phyloP scores from a whole-genome alignment of 2,113 vertebrate genomes.

The Ginglymostoma cirratum region DNA sequence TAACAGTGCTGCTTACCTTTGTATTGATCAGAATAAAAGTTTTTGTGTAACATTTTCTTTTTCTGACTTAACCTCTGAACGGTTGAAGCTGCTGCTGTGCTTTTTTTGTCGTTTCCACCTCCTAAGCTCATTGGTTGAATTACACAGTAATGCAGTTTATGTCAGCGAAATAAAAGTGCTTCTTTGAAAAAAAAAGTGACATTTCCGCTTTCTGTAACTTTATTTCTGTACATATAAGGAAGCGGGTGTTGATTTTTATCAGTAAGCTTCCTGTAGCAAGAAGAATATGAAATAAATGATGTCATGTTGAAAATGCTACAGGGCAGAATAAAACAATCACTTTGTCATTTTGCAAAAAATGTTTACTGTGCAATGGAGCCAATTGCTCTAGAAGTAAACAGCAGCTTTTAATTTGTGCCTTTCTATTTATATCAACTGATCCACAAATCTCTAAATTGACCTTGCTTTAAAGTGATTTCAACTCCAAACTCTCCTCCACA shows the following conservation, averaged over 20 bases:
- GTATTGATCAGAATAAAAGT: conserved; percentile 52
- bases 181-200: conserved; percentile 33
- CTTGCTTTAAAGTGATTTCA: background rate
- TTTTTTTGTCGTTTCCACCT: conserved; percentile 15
- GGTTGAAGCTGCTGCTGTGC: background rate
- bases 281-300: conserved; percentile 50
- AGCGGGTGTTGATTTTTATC: conserved; percentile 57
- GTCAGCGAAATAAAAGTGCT: conserved; percentile 28
- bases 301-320: conserved; percentile 41
- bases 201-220: conserved; percentile 42
- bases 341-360: background rate
- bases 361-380: background rate
- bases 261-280: conserved; percentile 57
- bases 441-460: background rate
- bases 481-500: background rate
- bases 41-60: conserved; percentile 36
- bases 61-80: conserved; percentile 14
- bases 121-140: conserved; percentile 10
- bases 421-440: background rate
- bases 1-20: conserved; percentile 51
- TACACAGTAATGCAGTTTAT: conserved; percentile 3
- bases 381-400: background rate
- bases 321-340: conserved; percentile 2
- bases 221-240: conserved; percentile 63
- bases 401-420: background rate